Evolutionary conservation across 2,113 vertebrate genomes (phyloP), one percentile per base, ranked within the genome.

Genomic region (Rallus limicola): DNA sequence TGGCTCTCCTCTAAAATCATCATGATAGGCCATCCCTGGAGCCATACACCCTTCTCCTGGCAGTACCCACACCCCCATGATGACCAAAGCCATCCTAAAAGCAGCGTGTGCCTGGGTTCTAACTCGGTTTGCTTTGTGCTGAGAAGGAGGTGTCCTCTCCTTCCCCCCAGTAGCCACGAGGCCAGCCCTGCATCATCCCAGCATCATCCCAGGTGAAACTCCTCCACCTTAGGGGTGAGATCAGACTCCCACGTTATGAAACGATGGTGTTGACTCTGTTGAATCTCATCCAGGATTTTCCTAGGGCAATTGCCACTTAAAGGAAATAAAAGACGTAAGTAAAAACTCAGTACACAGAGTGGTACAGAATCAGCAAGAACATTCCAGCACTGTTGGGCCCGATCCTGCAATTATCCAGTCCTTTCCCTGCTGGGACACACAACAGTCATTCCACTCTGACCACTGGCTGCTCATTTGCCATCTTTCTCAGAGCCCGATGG

Each of bases 171-270:
- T 59, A 79, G 48, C 55, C 7, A 1, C 1, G 5, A 68, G 33
- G 52, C 42, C 59, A 60, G 53, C 82, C 90, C 77, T 77, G 77
- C 80, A 52, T 80, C 72, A 86, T 25, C 56, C 79, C 11, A 8
- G 77, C 80, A 52, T 80, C 72, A 86, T 28, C 60, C 79, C 11
- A 8, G 53, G 7, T 83, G 95, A 93, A 95, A 93, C 93, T 94
- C 79, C 94, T 93, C 68, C 90, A 70, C 82, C 86, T 95, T 15
- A 20, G 2, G 0, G 33, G 60, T 93, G 93, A 93, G 90, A 86
- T 96, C 92, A 95, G 90, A 86, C 76, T 95, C 86, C 91, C 86
- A 52, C 29, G 1, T 96, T 96, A 90, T 31, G 80, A 95, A 94
- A 96, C 2, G 8, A 20, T 10, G 2, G 11, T 26, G 71, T 40